Evolutionary conservation across 2,797 vertebrate genomes (phyloP), one percentile per base, ranked within the genome.

Genomic region (Tadarida brasiliensis): DNA sequence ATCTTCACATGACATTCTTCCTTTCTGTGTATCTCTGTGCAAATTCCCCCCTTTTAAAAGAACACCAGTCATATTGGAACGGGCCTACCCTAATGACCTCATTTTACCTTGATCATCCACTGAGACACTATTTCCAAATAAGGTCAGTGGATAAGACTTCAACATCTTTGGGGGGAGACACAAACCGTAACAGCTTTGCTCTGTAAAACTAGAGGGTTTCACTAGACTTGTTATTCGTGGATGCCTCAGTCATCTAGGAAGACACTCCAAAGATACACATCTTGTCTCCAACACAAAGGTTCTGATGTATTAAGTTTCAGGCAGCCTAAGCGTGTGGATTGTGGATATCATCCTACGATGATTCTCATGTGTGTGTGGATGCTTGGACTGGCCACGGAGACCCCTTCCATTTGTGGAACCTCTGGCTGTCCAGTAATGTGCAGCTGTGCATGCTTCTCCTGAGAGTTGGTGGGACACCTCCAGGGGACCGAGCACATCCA

Each of bases 391-490:
- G 33, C 54, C 4, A 7, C 54, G 0, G 28, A 22, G 8, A 12
- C 24, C 35, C 14, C 74, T 56, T 30, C 30, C 0, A 0, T 19
- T 54, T 24, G n/a, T 67, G 47, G 77, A 71, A n/a, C 20, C 33
- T 5, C 3, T 17, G 44, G 70, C 51, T 71, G 2, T 0, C 47
- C 33, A 44, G n/a, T 44, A 12, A 19, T 16, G 68, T 3, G 4
- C 1, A 35, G 47, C 39, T 35, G 51, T 2, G 0, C 0, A 0
- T 2, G 0, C 11, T 3, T 54, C 47, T 35, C 67, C 30, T 61
- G 51, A 76, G 35, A 35, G 19, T 20, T 10, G 7, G 33, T 7
- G 35, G 56, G 33, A 94, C 47, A 24, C 49, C 83, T 54, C 56
- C n/a, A 12, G 68, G 77, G 73, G 1, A n/a, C 10, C 8, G 47